Evolutionary conservation across 30 jellyfish, hydroid and myxozoan genomes (phyloP).

Genomic region (Hydractinia echinata): DNA sequence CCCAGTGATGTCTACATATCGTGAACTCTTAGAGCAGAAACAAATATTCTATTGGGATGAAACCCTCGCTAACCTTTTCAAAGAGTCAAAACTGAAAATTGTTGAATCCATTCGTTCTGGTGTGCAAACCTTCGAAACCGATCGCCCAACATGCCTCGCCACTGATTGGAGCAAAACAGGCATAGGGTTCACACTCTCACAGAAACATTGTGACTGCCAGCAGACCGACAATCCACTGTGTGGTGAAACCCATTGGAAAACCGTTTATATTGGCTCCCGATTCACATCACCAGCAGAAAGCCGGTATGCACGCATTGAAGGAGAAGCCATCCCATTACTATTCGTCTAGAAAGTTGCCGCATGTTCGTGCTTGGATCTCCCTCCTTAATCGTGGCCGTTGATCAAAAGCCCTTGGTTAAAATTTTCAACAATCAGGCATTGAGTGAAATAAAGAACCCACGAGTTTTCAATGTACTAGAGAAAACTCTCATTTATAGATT

Average conservation of each 20-base stretch:
- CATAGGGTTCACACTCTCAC: no score
- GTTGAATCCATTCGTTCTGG: no score
- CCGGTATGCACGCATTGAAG: conserved; percentile 27
- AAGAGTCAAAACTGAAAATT: no score
- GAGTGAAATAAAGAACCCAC: conserved; percentile 10
- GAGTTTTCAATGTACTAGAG: conserved; percentile 22
- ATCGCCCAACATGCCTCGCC: no score
- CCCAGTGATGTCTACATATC: conserved; percentile 30
- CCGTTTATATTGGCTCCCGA: conserved; percentile 28
- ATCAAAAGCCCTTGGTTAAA: background rate
- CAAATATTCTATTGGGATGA: conserved; percentile 26
- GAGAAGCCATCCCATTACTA: conserved; percentile 21
- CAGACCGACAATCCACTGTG: conserved; percentile 12
- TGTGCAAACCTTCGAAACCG: no score
- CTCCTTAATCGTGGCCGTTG: conserved; percentile 1
- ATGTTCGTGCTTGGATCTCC: conserved; percentile 32
- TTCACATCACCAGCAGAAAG: conserved; percentile 23
- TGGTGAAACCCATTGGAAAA: conserved; percentile 4
- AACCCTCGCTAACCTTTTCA: conserved; percentile 17
- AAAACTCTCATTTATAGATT: background rate
- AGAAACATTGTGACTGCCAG: no score
- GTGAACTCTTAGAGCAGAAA: conserved; percentile 3
- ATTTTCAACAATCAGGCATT: no score
- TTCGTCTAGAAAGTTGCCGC: conserved; percentile 19
- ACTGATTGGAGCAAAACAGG: no score